Base-by-base conservation (phyloP, 1,140 invertebrate genomes). In the Drosophila sp. region DNA sequence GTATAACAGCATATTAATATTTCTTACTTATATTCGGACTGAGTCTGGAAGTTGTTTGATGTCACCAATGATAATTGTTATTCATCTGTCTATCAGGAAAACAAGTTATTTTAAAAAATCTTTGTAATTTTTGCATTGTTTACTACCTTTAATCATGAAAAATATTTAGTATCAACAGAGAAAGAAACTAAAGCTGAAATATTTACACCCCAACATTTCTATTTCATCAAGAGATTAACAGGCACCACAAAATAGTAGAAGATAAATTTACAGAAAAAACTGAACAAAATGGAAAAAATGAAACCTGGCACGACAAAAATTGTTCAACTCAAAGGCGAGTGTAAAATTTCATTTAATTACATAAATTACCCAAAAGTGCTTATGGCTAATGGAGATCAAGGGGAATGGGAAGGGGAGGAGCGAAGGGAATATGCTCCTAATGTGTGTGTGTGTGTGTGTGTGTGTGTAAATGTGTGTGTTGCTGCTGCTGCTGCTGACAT, bases 301-400 rank as follows among this genome's bases (percentile, higher is more conserved):
- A 58, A 64, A 57, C 63, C 36, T n/a, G 45, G 27, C 36, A 71
- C 40, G 59, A 53, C 46, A 54, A 63, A 65, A 63, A 57, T 48
- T 36, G 36, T 51, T 36, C 11, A 32, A 51, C 59, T 25, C 8
- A 16, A 40, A 54, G 43, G 62, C 46, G 64, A 62, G 83, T 74
- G 65, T 87, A 77, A 79, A 89, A 82, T 87, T 82, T 89, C 83
- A 82, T 79, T 82, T 89, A 87, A 89, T 87, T 87, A 89, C 72
- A 87, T 64, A 66, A 67, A 86, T 76, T 74, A 69, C 61, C 62
- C 76, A 66, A 70, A 72, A 72, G 69, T 80, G 70, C 65, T 80
- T 74, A 70, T 58, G 63, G 80, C 80, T 65, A 61, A 64, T 64
- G 45, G 45, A 61, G 16, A 51, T 18, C 14, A 32, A 50, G 27